Conservation (phyloP, 2,888 invertebrate genomes). For the Xestia rhomboidea region DNA sequence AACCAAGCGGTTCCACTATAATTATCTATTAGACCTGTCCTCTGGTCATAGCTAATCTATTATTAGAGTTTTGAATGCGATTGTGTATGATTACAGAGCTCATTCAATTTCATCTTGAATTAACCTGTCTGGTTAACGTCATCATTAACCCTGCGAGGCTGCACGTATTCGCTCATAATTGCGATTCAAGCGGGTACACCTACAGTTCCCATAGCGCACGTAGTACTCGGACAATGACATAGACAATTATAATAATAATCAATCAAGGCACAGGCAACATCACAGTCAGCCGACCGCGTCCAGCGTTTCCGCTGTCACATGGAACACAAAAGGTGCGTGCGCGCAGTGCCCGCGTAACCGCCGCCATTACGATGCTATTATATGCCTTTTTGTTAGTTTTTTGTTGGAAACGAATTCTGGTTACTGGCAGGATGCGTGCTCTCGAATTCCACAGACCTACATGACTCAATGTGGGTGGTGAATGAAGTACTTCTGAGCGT, state of each 20-base stretch:
- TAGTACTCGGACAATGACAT: conserved; percentile 43
- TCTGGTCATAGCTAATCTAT: conserved; percentile 4
- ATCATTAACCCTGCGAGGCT: conserved; percentile 9
- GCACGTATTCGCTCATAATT: conserved; percentile 28
- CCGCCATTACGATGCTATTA: conserved; percentile 82
- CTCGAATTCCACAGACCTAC: conserved; percentile 71
- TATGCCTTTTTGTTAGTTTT: conserved; percentile 85
- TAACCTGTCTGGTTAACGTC: conserved; percentile 16
- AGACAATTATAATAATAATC: conserved; percentile 64
- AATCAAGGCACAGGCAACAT: conserved; percentile 59
- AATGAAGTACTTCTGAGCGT: conserved; percentile 49
- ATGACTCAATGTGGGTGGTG: conserved; percentile 58
- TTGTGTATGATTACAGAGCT: conserved; percentile 15
- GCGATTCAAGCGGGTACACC: conserved; percentile 7
- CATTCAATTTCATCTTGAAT: conserved; percentile 21
- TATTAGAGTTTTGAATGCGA: conserved; percentile 2
- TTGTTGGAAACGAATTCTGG: conserved; percentile 75
- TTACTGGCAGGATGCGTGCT: conserved; percentile 75
- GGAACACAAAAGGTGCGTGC: conserved; percentile 73
- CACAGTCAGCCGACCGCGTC: conserved; percentile 66
- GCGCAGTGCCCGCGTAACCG: conserved; percentile 79
- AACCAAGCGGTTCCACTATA: background rate
- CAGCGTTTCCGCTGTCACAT: conserved; percentile 76
- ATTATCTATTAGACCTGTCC: background rate
- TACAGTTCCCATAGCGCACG: conserved; percentile 25